Evolutionary conservation across 2,888 invertebrate species (phyloP), one percentile per base, ranked within the genome.

Genomic region (Zygaena filipendulae): DNA sequence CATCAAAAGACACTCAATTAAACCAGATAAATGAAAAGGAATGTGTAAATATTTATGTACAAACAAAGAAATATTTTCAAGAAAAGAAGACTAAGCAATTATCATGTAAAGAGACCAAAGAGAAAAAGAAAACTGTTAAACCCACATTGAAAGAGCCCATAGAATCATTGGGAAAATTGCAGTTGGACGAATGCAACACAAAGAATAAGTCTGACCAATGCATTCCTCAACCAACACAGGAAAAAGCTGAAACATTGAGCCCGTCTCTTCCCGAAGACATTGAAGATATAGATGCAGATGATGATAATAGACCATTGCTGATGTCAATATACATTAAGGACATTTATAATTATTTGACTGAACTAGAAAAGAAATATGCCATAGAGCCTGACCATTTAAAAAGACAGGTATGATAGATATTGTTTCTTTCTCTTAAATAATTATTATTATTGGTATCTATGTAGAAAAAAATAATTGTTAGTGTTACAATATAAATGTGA

Each of bases 291-390:
- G 95, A 95, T 52, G 82, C 82, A 9, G 84, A 84, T 25, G 91
- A 92, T 52, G 81, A 72, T 21, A 82, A 84, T 23, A 92, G 92
- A 61, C 89, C 92, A 3, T 81, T 90, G 43, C 82, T 94, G 44
- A 89, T 93, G 54, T 85, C 90, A 9, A 87, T 89, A 43, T 97
- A 96, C 60, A 89, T 91, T 16, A 89, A 91, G 40, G 95, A 97
- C 47, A 97, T 97, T 54, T 95, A 94, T 56, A 72, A 79, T 10
- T 94, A 97, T 68, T 81, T 97, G 52, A 84, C 85, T 39, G 68
- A 83, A 25, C 62, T 95, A 35, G 97, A 97, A 81, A 58, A 60
- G 10, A 80, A 84, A 41, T 88, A 85, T 59, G 79, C 84, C 3
- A 83, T 96, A 32, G 63, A 71, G 20, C 57, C 69, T 10, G 82